These are phyloP conservation scores for Venustaconcha ellipsiformis DNA, from an alignment of 1,140 invertebrate species.

Conservation along the genomic window DNA sequence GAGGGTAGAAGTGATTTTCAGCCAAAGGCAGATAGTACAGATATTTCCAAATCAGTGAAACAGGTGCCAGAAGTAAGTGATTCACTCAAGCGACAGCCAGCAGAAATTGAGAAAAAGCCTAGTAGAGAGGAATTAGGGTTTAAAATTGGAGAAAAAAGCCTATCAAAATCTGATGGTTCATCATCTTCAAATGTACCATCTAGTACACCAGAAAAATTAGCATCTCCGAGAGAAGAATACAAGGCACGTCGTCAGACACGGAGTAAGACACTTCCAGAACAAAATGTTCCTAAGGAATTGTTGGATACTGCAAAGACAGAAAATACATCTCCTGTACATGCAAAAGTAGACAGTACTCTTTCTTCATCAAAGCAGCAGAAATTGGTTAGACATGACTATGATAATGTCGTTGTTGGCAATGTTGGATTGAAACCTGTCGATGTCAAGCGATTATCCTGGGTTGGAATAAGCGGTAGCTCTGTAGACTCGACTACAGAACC, in stretches of 20 bases:
- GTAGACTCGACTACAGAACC: constrained; percentile 1
- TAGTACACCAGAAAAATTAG: constrained; percentile 34
- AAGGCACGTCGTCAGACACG: constrained; percentile 48
- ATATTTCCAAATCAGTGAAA: neutral
- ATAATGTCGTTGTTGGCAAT: constrained; percentile 15
- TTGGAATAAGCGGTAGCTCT: constrained; percentile 12
- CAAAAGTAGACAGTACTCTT: too few species aligned
- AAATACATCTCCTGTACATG: constrained; percentile 2
- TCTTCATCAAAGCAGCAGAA: too few species aligned
- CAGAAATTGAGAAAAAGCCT: neutral
- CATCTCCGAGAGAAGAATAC: constrained; percentile 58
- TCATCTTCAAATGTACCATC: neutral
- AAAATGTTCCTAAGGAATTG: constrained; percentile 39
- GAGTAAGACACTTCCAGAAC: constrained; percentile 57
- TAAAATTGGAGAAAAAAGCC: too few species aligned
- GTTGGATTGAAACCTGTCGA: constrained; percentile 15
- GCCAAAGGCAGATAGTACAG: too few species aligned
- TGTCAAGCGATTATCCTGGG: constrained; percentile 32
- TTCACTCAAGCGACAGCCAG: constrained; percentile 1
- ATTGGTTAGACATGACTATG: constrained; percentile 19
- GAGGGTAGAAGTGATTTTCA: too few species aligned
- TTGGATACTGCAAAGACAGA: constrained; percentile 15
- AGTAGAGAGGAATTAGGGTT: neutral
- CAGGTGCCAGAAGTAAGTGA: constrained; percentile 3
- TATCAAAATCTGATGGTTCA: neutral